A percentile compares a stretch with the other conserved stretches of the same genome.
These are phyloP conservation scores for Anagyrus pseudococci DNA, from an alignment of 2,888 invertebrate species.

Conservation along the genomic window DNA sequence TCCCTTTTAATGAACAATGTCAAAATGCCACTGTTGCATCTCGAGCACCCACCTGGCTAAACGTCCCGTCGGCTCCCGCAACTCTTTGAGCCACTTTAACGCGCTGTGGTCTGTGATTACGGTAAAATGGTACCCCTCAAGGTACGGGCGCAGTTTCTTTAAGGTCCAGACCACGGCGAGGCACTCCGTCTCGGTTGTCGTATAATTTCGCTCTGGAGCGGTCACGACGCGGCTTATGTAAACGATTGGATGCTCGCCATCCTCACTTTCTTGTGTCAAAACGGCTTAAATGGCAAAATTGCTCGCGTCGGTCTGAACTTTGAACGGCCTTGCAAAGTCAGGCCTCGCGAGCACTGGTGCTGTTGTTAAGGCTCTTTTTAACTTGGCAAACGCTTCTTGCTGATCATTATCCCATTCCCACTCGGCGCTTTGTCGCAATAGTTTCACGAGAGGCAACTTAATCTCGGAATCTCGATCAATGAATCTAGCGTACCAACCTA, in stretches of 20 bases:
- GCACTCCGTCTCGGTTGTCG: not conserved
- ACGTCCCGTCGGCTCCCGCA: not conserved
- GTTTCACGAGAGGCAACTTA: not conserved
- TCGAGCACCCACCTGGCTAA: not conserved
- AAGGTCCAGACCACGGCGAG: not conserved
- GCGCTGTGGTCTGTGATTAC: not conserved
- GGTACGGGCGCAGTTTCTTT: not conserved
- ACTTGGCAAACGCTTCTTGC: not conserved
- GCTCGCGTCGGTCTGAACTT: not conserved
- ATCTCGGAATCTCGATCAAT: not conserved
- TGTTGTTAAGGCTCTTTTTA: not conserved
- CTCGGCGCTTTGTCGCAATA: not conserved
- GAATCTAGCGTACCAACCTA: constrained; percentile 7
- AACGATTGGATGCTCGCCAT: not conserved
- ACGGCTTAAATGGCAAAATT: not conserved
- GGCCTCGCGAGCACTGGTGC: not conserved
- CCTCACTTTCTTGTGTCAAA: not conserved
- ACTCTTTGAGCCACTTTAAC: not conserved
- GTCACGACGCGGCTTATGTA: not conserved
- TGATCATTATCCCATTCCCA: not conserved
- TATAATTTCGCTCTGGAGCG: not conserved
- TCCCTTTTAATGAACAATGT: not conserved
- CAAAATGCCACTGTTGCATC: not conserved
- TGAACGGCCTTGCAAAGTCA: not conserved
- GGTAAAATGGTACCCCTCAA: not conserved